These are phyloP conservation scores for Thalassophryne amazonica DNA, from an alignment of 2,797 vertebrate genomes.

Conservation along the genomic window DNA sequence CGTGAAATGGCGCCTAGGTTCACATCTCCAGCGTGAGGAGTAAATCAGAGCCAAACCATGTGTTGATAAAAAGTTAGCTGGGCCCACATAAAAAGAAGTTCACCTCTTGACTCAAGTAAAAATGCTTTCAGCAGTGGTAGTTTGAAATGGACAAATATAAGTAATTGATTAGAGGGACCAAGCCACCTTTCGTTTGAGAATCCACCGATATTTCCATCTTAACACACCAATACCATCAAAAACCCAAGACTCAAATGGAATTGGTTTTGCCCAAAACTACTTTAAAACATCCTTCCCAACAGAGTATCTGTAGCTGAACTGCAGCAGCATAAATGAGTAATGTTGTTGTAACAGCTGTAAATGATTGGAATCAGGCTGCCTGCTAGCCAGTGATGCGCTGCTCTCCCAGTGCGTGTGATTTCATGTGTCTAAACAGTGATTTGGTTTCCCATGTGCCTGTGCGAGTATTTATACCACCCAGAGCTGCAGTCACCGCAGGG, in stretches of 20 bases:
- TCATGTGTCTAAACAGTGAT: constrained; percentile 40
- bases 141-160: constrained; percentile 33
- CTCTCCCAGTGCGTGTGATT: constrained; percentile 13
- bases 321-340: constrained; percentile 17
- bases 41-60: constrained; percentile 1
- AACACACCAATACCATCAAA: constrained; percentile 11
- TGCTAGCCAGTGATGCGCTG: neutral
- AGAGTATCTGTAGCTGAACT: constrained; percentile 19
- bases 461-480: constrained; percentile 40
- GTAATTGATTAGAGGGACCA: constrained; percentile 32
- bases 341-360: constrained; percentile 12
- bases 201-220: constrained; percentile 29
- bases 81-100: constrained; percentile 14
- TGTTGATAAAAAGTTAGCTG: constrained; percentile 33
- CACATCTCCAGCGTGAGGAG: constrained; percentile 9
- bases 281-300: constrained; percentile 19
- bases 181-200: constrained; percentile 26
- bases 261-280: constrained; percentile 10
- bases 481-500: constrained; percentile 59
- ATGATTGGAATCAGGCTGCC: constrained; percentile 11
- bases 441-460: constrained; percentile 32
- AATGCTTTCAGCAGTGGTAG: constrained; percentile 7
- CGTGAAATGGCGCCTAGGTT: constrained; percentile 12
- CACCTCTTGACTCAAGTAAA: constrained; percentile 11
- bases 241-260: constrained; percentile 33